These are phyloP conservation scores for Drosophila percnosoma DNA, from an alignment of 2,888 invertebrate species.

Conservation along the genomic window DNA sequence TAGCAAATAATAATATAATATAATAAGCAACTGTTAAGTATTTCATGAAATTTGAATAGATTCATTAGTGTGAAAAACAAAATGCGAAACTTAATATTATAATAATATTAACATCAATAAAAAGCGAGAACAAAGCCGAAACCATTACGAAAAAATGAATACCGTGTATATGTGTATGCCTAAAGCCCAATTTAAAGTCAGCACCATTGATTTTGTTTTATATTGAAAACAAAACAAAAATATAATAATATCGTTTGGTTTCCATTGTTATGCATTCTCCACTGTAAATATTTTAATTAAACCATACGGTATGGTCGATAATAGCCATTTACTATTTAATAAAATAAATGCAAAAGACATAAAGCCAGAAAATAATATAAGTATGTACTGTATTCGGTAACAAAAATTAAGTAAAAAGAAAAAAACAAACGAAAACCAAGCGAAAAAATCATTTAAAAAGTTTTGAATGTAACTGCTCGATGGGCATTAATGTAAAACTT, in stretches of 20 bases:
- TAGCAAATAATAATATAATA: conserved; percentile 29
- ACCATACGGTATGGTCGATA: conserved; percentile 57
- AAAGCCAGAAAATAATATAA: conserved; percentile 49
- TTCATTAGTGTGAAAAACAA: conserved; percentile 61
- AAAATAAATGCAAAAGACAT: conserved; percentile 38
- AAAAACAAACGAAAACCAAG: conserved; percentile 13
- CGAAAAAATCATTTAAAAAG: conserved; percentile 41
- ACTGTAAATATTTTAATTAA: conserved; percentile 77
- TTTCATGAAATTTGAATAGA: conserved; percentile 68
- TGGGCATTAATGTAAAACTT: conserved; percentile 69
- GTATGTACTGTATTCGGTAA: conserved; percentile 47
- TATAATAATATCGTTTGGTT: conserved; percentile 54
- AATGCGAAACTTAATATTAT: conserved; percentile 42
- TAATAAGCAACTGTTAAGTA: conserved; percentile 53
- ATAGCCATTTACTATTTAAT: conserved; percentile 67
- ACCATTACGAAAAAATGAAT: conserved; percentile 31
- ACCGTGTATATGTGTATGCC: conserved; percentile 59
- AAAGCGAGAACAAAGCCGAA: conserved; percentile 32
- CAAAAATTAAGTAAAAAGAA: conserved; percentile 37
- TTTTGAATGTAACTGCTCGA: conserved; percentile 72
- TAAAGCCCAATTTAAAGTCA: conserved; percentile 35
- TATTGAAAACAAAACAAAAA: conserved; percentile 14
- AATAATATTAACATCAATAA: conserved; percentile 33
- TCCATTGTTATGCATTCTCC: conserved; percentile 73
- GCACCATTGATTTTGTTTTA: conserved; percentile 32